Evolutionary conservation across 2,113 vertebrate genomes (phyloP), one percentile per base, ranked within the genome.

Genomic region (Perccottus glenii): DNA sequence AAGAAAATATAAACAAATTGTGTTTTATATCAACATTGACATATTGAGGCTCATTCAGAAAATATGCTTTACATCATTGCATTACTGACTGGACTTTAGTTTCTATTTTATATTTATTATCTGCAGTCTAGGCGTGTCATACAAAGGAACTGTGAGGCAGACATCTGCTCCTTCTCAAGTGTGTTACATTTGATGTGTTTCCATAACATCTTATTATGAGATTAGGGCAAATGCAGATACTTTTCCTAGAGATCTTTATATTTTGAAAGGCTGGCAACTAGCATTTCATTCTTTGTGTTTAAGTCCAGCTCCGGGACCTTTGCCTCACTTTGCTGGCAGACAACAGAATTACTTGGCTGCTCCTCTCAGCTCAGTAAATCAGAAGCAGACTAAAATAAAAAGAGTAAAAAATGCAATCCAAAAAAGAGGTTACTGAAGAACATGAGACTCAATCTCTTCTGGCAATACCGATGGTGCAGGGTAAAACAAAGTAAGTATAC

Each of bases 311-410:
- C 62, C 60, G 69, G 81, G 73, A 76, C 49, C 68, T 76, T 78
- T 72, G 47, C 35, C 64, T 81, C 32, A 35, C 64, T 75, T 57
- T 42, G 48, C 38, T 91, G 89, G 85, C 84, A 89, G 78, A 65
- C 67, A 14, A 61, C 49, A 57, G 46, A 62, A 64, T 50, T 11
- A 46, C 70, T 81, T 92, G 86, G 87, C 88, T 16, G 65, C 50
- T 80, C 73, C 64, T 44, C 70, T 78, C 75, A 15, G 52, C 60
- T 61, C 80, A 79, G 62, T 76, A 85, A 89, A 92, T 86, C 72
- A 85, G 84, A 88, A 85, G 66, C 89, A 92, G 90, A 84, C 72
- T 62, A 55, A 80, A 73, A 77, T 84, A 81, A 75, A 87, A 64
- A 81, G 60, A 66, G 32, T 76, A 45, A 57, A 68, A 78, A 82